Base-by-base conservation (phyloP, 2,888 invertebrate species). In the Morpho achilles region DNA sequence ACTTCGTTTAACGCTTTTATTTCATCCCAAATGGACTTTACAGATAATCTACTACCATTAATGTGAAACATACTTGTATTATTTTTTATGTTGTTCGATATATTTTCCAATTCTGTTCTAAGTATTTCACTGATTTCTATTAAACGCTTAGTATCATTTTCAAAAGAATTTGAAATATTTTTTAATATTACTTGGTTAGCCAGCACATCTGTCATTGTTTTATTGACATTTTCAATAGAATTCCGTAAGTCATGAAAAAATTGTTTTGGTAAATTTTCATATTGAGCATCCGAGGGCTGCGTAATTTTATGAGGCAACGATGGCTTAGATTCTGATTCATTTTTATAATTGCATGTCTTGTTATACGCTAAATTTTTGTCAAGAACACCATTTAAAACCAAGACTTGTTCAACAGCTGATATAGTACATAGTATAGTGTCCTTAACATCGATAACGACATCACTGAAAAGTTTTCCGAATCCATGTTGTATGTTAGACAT, bases 401-500 rank as follows among this genome's bases (percentile, higher is more conserved):
- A 61, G n/a, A 76, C 80, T 65, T 80, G 71, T 69, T 84, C 82
- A 41, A 87, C 77, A 0, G 85, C 82, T 44, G 81, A 69, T 61
- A 87, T 72, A 3, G 87, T 83, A 62, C 87, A 87, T 46, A 84
- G 82, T 40, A 85, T 75, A 2, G 83, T 82, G 39, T 80, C 79
- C 62, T 74, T 77, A n/a, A 87, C 75, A 64, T 87, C 87, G 43
- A 72, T 69, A 8, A 80, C 79, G 41, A 86, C 84, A 58, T 84
- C 80, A 61, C 67, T 76, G n/a, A 87, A 53, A 58, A 87, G 68
- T 67, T 77, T 83, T 50, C 77, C 80, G 64, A 86, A 78, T 68
- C 79, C 80, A 49, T 73, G 69, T 67, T 79, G 74, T 23, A 84
- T 76, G 2, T 82, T 74, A 10, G 69, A 67, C 63, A 86, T 69